Base-by-base conservation (phyloP, 2,888 invertebrate species). In the Esperia sulphurella region DNA sequence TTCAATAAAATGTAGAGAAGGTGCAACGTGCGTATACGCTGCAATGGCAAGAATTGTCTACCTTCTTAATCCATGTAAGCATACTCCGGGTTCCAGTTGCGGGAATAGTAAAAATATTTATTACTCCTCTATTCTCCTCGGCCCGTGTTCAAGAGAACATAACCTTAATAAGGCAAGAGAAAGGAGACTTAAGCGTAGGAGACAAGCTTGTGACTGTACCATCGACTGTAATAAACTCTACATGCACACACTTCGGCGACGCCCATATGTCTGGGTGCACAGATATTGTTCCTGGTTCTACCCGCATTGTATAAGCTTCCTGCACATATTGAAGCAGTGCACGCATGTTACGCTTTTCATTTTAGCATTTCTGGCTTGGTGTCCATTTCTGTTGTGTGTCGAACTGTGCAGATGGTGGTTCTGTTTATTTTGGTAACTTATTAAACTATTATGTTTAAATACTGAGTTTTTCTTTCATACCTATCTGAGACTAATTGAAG, bases 381-480 rank as follows among this genome's bases (percentile, higher is more conserved):
- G 52, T 53, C 58, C 58, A 14, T 46, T 46, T 37, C 14, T 58
- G 37, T 39, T 55, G 13, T n/a, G 6, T 8, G 8, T 53, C 12
- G 53, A 49, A 48, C 37, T 52, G 40, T 53, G 46, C 13, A 50
- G 51, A 46, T 33, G 46, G n/a, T 50, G 44, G 37, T 52, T 48
- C 47, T 57, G 54, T 48, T 49, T 29, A 28, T 43, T 43, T 39
- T 39, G 39, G 8, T 13, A 21, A 21, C n/a, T 35, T 35, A 35
- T n/a, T 35, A 35, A 35, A 35, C 4, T 39, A 8, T 33, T 33
- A 21, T 21, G 21, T 21, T 21, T 2, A 2, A 21, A 21, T 21
- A 21, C 21, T 21, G 21, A 21, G 21, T 21, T 21, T 21, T 21
- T 21, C 21, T 21, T 21, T 21, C 21, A 21, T 21, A 21, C 21